Percentiles rank a stretch among this genome's conserved stretches.
phyloP scores from a whole-genome alignment of 64 coral and sea anemone genomes.

The Anthopleura sola region DNA sequence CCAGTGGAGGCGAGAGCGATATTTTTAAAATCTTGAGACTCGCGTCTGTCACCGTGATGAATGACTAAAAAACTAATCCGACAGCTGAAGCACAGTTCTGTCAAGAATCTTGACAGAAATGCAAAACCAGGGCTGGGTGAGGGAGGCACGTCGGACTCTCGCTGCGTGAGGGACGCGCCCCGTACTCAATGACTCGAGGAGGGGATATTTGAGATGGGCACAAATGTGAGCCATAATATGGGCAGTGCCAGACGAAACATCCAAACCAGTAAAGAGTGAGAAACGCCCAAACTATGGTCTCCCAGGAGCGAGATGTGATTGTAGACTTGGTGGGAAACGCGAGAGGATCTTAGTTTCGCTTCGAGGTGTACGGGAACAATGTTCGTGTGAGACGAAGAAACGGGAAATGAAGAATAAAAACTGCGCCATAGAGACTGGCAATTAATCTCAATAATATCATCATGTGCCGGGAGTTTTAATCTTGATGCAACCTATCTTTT shows the following conservation, averaged over 20 bases:
- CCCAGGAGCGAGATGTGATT: background rate
- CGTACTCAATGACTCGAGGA: background rate
- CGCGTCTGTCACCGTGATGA: background rate
- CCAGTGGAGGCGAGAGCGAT: too few species aligned
- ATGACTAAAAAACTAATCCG: background rate
- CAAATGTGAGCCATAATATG: background rate
- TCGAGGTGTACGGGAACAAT: background rate
- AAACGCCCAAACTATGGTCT: background rate
- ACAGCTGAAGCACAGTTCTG: background rate
- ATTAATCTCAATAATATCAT: background rate
- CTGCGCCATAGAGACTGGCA: background rate
- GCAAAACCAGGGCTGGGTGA: background rate
- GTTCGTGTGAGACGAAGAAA: background rate
- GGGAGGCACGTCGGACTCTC: background rate
- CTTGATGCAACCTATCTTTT: background rate
- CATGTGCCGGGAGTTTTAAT: background rate
- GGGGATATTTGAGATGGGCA: too few species aligned
- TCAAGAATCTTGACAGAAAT: background rate
- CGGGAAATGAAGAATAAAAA: background rate
- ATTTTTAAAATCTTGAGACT: too few species aligned
- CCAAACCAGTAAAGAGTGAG: background rate
- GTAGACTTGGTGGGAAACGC: background rate
- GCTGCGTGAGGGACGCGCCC: background rate
- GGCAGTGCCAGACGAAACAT: background rate
- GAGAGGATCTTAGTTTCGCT: background rate